A percentile compares a stretch with the other conserved stretches of the same genome.
phyloP scores from a whole-genome alignment of 1,140 invertebrate species.

The Bombus ignitus region DNA sequence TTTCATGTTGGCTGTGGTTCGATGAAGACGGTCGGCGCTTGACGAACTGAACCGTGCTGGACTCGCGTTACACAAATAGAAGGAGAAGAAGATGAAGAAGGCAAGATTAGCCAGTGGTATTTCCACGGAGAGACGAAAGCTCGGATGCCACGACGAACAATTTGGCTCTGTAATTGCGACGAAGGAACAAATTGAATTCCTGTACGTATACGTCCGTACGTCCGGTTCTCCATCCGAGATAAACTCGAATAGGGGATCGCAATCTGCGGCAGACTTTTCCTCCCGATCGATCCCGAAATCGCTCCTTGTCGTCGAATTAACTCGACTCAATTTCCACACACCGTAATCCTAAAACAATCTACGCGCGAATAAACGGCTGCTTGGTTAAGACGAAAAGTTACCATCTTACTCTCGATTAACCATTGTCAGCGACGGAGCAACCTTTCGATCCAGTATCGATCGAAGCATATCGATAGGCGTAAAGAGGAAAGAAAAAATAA shows the following conservation, averaged over 20 bases:
- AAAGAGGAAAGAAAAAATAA: neutral
- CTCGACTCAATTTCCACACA: neutral
- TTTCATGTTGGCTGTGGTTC: neutral
- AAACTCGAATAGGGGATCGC: neutral
- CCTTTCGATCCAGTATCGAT: neutral
- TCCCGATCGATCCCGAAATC: constrained; percentile 25
- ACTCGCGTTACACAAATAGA: neutral
- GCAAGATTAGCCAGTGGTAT: constrained; percentile 27
- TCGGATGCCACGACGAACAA: constrained; percentile 43
- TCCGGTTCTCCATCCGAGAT: constrained; percentile 5
- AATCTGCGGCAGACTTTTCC: neutral
- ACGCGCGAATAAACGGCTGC: neutral
- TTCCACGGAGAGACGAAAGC: constrained; percentile 38
- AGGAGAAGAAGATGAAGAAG: neutral
- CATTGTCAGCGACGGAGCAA: neutral
- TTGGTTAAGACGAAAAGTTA: constrained; percentile 22
- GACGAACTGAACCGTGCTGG: neutral
- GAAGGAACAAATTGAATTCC: constrained; percentile 50
- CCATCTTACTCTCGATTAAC: neutral
- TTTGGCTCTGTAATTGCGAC: constrained; percentile 53
- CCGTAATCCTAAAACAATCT: constrained; percentile 5
- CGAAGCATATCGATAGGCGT: constrained; percentile 20
- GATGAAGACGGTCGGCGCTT: neutral
- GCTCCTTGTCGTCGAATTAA: neutral
- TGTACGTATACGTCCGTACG: constrained; percentile 30